Percentiles rank a stretch among this genome's conserved stretches.
These are phyloP conservation scores for Apeira syringaria DNA, from an alignment of 2,888 invertebrate genomes.

Conservation along the genomic window DNA sequence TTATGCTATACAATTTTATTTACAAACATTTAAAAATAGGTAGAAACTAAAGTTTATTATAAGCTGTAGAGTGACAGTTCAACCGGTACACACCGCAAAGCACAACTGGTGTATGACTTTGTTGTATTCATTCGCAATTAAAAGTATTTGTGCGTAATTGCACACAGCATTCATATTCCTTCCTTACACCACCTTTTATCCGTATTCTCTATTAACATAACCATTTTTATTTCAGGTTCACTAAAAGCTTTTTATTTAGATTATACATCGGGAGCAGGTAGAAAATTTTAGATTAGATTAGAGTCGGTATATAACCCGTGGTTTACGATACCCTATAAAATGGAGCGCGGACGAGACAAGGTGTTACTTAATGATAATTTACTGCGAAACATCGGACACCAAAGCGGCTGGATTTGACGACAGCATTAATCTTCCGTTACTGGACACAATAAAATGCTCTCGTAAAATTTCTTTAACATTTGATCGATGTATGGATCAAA, in stretches of 20 bases:
- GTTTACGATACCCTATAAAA: constrained; percentile 71
- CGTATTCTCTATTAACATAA: constrained; percentile 51
- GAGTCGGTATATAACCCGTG: constrained; percentile 55
- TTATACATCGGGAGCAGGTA: constrained; percentile 66
- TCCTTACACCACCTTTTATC: constrained; percentile 43
- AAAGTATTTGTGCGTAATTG: constrained; percentile 43
- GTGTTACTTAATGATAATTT: constrained; percentile 81
- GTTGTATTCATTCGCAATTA: constrained; percentile 51
- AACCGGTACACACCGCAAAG: no score
- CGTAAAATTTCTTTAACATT: constrained; percentile 50
- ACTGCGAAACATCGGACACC: constrained; percentile 68
- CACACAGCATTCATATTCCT: constrained; percentile 55
- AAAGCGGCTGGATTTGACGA: constrained; percentile 59
- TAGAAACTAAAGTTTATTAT: no score
- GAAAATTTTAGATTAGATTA: constrained; percentile 72
- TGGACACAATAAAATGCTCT: constrained; percentile 54
- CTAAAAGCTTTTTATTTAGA: constrained; percentile 42
- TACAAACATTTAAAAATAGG: no score
- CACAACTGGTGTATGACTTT: no score
- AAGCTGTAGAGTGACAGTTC: no score
- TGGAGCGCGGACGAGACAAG: constrained; percentile 59
- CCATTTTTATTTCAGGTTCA: constrained; percentile 46
- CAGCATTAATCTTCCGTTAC: constrained; percentile 74
- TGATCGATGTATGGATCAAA: constrained; percentile 52
- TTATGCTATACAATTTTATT: no score